Percentiles rank a stretch among this genome's conserved stretches.
These are phyloP conservation scores for Melanchra persicariae DNA, from an alignment of 2,888 invertebrate species.

Conservation along the genomic window DNA sequence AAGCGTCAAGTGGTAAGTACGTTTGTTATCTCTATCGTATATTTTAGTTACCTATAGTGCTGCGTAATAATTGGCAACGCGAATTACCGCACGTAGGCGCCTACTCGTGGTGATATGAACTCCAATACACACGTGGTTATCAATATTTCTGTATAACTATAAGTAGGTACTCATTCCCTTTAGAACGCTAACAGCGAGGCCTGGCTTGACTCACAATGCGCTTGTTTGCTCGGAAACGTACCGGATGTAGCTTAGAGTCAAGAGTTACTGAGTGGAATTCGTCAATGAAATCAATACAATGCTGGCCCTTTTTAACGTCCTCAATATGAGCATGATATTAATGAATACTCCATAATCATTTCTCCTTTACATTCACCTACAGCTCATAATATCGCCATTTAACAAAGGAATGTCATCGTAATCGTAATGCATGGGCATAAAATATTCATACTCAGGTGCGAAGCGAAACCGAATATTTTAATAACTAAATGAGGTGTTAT, in stretches of 20 bases:
- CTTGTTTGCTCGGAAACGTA: slow-evolving; percentile 44
- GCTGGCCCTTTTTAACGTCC: neutral
- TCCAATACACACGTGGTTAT: slow-evolving; percentile 55
- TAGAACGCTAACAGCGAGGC: slow-evolving; percentile 34
- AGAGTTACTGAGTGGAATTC: slow-evolving; percentile 20
- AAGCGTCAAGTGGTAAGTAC: slow-evolving; percentile 39
- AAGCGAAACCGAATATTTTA: slow-evolving; percentile 42
- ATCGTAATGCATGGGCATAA: slow-evolving; percentile 18
- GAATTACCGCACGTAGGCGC: slow-evolving; percentile 87
- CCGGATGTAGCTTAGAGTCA: slow-evolving; percentile 42
- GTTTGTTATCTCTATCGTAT: slow-evolving; percentile 59
- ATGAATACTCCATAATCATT: neutral
- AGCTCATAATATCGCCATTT: slow-evolving; percentile 4
- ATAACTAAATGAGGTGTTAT: slow-evolving; percentile 32
- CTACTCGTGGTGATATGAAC: slow-evolving; percentile 67
- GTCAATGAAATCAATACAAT: slow-evolving; percentile 17
- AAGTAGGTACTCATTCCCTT: slow-evolving; percentile 40
- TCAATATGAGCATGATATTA: slow-evolving; percentile 4
- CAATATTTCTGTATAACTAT: slow-evolving; percentile 51
- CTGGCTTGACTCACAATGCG: slow-evolving; percentile 53
- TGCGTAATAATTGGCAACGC: slow-evolving; percentile 79
- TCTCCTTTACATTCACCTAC: neutral
- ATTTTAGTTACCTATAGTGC: slow-evolving; percentile 58
- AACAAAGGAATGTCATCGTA: slow-evolving; percentile 13
- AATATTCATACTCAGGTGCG: slow-evolving; percentile 32